These are phyloP conservation scores for Dermatemys mawii DNA, from an alignment of 2,113 vertebrate genomes.

Conservation along the genomic window DNA sequence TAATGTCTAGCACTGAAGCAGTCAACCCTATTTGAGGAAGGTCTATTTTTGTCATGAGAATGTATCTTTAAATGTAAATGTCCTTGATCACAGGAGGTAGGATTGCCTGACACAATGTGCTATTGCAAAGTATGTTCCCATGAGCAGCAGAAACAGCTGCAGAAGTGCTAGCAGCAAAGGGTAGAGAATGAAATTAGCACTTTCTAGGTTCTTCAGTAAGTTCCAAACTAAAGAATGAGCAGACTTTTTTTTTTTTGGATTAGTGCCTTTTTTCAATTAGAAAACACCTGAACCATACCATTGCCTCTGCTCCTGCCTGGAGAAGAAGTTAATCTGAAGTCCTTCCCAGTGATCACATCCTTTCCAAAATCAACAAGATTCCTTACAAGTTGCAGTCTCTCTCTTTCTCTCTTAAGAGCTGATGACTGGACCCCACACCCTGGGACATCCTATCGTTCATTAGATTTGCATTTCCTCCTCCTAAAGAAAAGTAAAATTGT, in stretches of 20 bases:
- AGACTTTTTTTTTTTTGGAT: background rate
- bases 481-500: constrained; percentile 42
- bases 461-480: background rate
- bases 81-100: background rate
- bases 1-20: background rate
- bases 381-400: background rate
- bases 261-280: background rate
- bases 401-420: background rate
- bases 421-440: background rate
- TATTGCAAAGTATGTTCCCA: background rate
- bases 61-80: background rate
- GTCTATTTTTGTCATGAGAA: background rate
- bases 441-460: background rate
- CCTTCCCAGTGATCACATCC: background rate
- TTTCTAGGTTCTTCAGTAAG: background rate
- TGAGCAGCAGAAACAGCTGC: background rate
- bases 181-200: background rate
- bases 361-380: background rate
- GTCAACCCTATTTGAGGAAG: background rate
- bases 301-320: background rate
- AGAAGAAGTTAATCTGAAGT: constrained; percentile 5
- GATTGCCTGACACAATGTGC: background rate
- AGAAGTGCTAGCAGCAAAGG: background rate
- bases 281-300: background rate
- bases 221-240: background rate